Percentiles rank a stretch among this genome's conserved stretches.
phyloP scores from a whole-genome alignment of 2,797 vertebrate species.

The Fistularia tabacaria region DNA sequence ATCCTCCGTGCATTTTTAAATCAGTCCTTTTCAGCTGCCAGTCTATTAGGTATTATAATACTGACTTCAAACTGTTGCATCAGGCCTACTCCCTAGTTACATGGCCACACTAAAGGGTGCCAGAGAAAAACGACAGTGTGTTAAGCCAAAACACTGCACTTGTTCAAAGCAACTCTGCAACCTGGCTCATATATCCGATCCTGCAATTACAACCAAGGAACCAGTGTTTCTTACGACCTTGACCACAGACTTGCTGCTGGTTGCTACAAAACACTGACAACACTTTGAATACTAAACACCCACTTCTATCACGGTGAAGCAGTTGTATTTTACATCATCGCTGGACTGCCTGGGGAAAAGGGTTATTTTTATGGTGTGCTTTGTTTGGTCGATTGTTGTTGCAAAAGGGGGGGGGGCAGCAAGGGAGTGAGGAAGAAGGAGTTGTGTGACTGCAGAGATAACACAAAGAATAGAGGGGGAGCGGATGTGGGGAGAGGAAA shows the following conservation, averaged over 20 bases:
- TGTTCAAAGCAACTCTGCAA: slow-evolving; percentile 10
- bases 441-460: slow-evolving; percentile 54
- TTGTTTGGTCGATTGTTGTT: slow-evolving; percentile 65
- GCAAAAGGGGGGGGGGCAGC: slow-evolving; percentile 10
- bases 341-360: slow-evolving; percentile 53
- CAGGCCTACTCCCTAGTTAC: slow-evolving; percentile 11
- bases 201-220: slow-evolving; percentile 11
- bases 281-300: slow-evolving; percentile 34
- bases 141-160: too few relatives aligned
- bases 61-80: slow-evolving; percentile 40
- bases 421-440: slow-evolving; percentile 48
- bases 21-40: slow-evolving; percentile 19
- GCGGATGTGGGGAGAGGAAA: slow-evolving; percentile 9
- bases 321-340: slow-evolving; percentile 67
- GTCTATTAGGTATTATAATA: slow-evolving; percentile 32
- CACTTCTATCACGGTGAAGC: slow-evolving; percentile 44
- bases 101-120: neutral
- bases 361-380: slow-evolving; percentile 64
- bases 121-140: too few relatives aligned
- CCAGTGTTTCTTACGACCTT: slow-evolving; percentile 20
- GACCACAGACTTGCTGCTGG: slow-evolving; percentile 16
- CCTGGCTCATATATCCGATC: slow-evolving; percentile 14
- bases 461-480: slow-evolving; percentile 22
- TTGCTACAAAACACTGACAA: slow-evolving; percentile 32
- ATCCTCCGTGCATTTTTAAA: slow-evolving; percentile 41